Evolutionary conservation across 2,797 vertebrate genomes (phyloP), one percentile per base, ranked within the genome.

Genomic region (Anabas testudineus): DNA sequence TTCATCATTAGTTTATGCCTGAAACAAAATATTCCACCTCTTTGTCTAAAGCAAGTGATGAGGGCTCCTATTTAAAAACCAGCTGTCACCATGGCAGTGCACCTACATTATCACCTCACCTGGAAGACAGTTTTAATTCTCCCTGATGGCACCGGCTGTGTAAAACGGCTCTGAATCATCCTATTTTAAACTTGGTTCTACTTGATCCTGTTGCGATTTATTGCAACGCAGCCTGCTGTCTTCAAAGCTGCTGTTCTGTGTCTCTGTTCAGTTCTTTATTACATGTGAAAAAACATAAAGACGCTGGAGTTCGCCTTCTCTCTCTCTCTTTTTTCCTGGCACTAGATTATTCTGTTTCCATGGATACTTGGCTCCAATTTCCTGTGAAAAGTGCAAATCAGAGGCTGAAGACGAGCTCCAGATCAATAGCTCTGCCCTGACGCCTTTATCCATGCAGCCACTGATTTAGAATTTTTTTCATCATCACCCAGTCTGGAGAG

Each of bases 281-380:
- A 32, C 15, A 0, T 47, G 41, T 2, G 54, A 65, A 73, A n/a
- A 61, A 21, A 49, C 66, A 52, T 67, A 10, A 65, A 77, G 51
- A 49, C 34, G 0, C n/a, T 12, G 32, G 32, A 65, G 66, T 61
- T 34, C 0, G 10, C 30, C 49, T 43, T 46, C 64, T 55, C 65
- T 53, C 37, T 47, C 48, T 45, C 4, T 13, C 10, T 30, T n/a
- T 30, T 39, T 39, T 16, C 36, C 10, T 15, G 0, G 14, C 14
- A 1, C 42, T 15, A 22, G 21, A 81, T 82, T 83, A 67, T 75
- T 67, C 72, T 0, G 86, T 90, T 88, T 76, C 88, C 86, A 88
- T 90, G 85, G 88, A 67, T 75, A 88, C 88, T 19, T 64, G 66
- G 56, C 76, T 85, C 67, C 64, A 16, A 39, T 71, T 74, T 76